A percentile compares a stretch with the other conserved stretches of the same genome.
Conservation (phyloP, 2,888 invertebrate species). For the Athetis lepigone region DNA sequence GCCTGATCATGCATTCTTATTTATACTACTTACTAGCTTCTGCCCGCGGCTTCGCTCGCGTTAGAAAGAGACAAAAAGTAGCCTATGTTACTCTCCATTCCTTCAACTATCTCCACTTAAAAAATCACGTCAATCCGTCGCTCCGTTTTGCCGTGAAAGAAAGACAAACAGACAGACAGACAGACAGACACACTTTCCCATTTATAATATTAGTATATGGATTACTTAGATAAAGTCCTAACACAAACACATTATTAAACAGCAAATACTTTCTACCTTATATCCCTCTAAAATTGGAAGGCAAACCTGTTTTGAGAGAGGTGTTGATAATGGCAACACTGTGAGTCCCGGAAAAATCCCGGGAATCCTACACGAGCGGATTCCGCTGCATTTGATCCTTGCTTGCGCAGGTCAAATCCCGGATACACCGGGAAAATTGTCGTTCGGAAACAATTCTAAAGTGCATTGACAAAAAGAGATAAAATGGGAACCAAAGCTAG, state of each 20-base stretch:
- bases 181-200: no score
- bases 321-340: slow-evolving; percentile 68
- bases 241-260: slow-evolving; percentile 6
- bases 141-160: no score
- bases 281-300: slow-evolving; percentile 64
- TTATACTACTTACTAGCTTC: no score
- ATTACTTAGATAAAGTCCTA: neutral
- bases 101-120: no score
- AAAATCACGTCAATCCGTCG: no score
- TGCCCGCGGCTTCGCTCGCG: no score
- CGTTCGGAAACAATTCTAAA: slow-evolving; percentile 59
- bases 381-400: slow-evolving; percentile 68
- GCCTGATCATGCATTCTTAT: no score
- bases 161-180: no score
- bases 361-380: slow-evolving; percentile 67
- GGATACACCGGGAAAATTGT: slow-evolving; percentile 61
- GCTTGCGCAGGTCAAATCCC: slow-evolving; percentile 65
- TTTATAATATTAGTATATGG: neutral
- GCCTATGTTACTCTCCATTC: no score
- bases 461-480: slow-evolving; percentile 39
- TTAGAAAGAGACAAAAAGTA: no score
- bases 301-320: slow-evolving; percentile 60
- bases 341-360: slow-evolving; percentile 58
- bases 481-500: slow-evolving; percentile 11
- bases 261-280: slow-evolving; percentile 15